Base-by-base conservation (phyloP, 2,797 vertebrate genomes). In the Tinamus major region DNA sequence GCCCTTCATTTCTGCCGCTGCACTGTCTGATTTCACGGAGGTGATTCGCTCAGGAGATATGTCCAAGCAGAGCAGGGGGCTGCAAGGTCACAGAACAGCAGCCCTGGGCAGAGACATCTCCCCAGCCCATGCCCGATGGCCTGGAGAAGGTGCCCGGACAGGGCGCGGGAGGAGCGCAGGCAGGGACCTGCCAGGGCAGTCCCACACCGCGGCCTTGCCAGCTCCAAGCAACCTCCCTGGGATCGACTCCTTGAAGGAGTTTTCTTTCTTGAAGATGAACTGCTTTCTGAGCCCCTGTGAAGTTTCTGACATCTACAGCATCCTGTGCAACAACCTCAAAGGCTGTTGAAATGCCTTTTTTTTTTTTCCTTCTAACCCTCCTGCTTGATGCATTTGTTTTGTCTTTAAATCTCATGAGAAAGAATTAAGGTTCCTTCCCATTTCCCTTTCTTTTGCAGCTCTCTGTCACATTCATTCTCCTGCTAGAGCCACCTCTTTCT, bases 381-480 rank as follows among this genome's bases (percentile, higher is more conserved):
- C 56, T 29, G 39, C 35, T n/a, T 67, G 63, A 84, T 72, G 71
- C n/a, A 72, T 76, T 65, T 76, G 44, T 14, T 13, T 26, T 39
- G 51, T 44, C 49, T 79, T 72, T 24, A 53, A 85, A 12, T 23
- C 67, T 72, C 12, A 2, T 41, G 59, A 89, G 42, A 92, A 90
- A 46, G 33, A 69, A 76, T 46, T 44, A 46, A 68, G 39, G 6
- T 24, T 82, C 68, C 29, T 67, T 58, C 59, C 64, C 2, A 2
- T 48, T 61, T 79, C 27, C 24, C 14, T 82, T 67, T 35, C 48
- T 67, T 71, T 61, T 41, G 48, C 8, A 56, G 74, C 53, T 41
- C 21, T 72, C 41, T 58, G 0, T 0, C 39, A 27, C 9, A 9
- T 12, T 70, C 27, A 46, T 7, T 17, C 33, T 68, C 56, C 55